phyloP scores from a whole-genome alignment of 1,140 invertebrate genomes.

The Hyles euphorbiae region DNA sequence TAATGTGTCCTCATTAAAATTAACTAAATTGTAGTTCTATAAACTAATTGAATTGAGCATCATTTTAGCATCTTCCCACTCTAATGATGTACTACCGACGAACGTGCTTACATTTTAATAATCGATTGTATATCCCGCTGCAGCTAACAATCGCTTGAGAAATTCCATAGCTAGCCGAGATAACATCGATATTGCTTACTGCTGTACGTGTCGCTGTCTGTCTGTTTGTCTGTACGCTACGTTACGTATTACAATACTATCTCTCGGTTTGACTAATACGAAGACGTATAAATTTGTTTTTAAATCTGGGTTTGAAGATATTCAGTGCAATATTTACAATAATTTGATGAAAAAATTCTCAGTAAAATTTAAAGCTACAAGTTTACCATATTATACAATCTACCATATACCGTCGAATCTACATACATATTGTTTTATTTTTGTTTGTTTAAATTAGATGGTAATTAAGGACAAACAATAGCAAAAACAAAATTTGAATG shows the following conservation, averaged over 20 bases:
- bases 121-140: constrained; percentile 39
- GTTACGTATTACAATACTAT: constrained; percentile 2
- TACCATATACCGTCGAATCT: no score
- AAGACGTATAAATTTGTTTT: background rate
- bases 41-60: background rate
- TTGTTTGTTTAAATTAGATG: no score
- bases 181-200: constrained; percentile 20
- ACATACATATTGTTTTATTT: no score
- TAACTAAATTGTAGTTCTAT: no score
- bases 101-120: constrained; percentile 53
- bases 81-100: constrained; percentile 45
- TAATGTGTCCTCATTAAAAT: no score
- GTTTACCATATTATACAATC: no score
- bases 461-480: no score
- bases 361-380: no score
- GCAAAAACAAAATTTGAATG: no score
- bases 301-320: no score
- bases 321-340: no score
- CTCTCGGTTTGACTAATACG: background rate
- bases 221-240: background rate
- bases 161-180: constrained; percentile 25
- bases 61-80: constrained; percentile 33
- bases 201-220: constrained; percentile 8
- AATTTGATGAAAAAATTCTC: no score
- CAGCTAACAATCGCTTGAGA: constrained; percentile 31